Base-by-base conservation (phyloP, 2,797 vertebrate species). In the Tolypeutes matacus region DNA sequence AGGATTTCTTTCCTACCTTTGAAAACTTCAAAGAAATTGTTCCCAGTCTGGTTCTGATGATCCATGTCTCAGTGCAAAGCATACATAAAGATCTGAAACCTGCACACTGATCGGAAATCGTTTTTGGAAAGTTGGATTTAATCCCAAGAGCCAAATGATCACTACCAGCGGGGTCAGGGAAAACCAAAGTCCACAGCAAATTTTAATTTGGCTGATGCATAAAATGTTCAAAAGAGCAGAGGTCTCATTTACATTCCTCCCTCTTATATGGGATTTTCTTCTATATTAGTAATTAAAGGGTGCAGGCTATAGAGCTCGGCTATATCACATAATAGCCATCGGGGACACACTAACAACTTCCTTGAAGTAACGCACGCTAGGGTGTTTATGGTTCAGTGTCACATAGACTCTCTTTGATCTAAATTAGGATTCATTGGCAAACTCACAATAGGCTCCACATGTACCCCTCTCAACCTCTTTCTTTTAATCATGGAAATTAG, bases 201-300 rank as follows among this genome's bases (percentile, higher is more conserved):
- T 97, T 98, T 98, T 98, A 97, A 97, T 0, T 1, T 98, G 97
- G 96, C 88, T 97, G 96, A 96, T 97, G 96, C 96, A 97, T 97
- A 96, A 97, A 97, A 96, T 97, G 97, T 98, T 98, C 97, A 97
- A 98, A 98, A 97, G 96, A 97, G 84, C 95, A 96, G 97, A 96
- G 95, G 96, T 98, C 97, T 97, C 97, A 96, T 98, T 98, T 98
- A 96, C 95, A 96, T 97, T 98, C 96, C 97, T 97, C 42, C 95
- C 58, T 96, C 97, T 98, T 98, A 96, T 95, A 95, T 96, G 97
- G 96, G 97, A 98, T 97, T 98, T 97, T 96, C 96, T 98, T 98
- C 98, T 95, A 90, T 97, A 96, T 96, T 97, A 97, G 93, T 98
- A 98, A 98, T 98, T 98, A 98, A 98, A 98, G 95, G 97, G 97